A percentile compares a stretch with the other conserved stretches of the same genome.
These are phyloP conservation scores for Amiota communis DNA, from an alignment of 2,888 invertebrate species.

Conservation along the genomic window DNA sequence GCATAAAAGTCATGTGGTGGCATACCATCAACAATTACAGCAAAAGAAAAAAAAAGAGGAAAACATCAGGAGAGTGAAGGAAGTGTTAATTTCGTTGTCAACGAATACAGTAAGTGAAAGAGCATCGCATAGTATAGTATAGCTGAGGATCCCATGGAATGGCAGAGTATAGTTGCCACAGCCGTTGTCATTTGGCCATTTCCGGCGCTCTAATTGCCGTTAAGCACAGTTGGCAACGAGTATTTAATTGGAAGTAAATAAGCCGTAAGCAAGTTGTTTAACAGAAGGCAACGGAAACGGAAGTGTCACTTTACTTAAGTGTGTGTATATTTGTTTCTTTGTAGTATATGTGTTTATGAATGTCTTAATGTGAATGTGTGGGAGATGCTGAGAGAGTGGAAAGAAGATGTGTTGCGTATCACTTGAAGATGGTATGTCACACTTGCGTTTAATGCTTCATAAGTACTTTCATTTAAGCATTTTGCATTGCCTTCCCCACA, in stretches of 20 bases:
- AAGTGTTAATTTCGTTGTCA: conserved; percentile 24
- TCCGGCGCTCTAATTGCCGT: conserved; percentile 13
- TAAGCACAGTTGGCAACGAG: conserved; percentile 27
- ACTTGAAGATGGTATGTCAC: conserved; percentile 40
- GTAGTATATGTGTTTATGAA: neutral
- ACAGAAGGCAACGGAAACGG: no score
- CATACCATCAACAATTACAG: neutral
- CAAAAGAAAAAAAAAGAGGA: no score
- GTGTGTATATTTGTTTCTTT: conserved; percentile 28
- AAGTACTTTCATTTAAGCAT: conserved; percentile 59
- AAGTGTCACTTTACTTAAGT: neutral
- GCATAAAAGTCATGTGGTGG: neutral
- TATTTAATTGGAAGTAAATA: conserved; percentile 19
- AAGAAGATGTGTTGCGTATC: no score
- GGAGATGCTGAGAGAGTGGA: neutral
- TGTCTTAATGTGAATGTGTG: neutral
- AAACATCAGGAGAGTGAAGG: neutral
- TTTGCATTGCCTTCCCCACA: neutral
- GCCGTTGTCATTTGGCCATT: conserved; percentile 7
- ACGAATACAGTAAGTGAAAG: neutral
- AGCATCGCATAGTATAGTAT: no score
- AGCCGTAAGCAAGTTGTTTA: neutral
- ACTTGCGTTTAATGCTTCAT: conserved; percentile 66
- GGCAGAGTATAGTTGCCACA: neutral
- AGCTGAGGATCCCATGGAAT: neutral